Evolutionary conservation across 2,888 invertebrate species (phyloP).

Genomic region (Lamellibrachia columna): DNA sequence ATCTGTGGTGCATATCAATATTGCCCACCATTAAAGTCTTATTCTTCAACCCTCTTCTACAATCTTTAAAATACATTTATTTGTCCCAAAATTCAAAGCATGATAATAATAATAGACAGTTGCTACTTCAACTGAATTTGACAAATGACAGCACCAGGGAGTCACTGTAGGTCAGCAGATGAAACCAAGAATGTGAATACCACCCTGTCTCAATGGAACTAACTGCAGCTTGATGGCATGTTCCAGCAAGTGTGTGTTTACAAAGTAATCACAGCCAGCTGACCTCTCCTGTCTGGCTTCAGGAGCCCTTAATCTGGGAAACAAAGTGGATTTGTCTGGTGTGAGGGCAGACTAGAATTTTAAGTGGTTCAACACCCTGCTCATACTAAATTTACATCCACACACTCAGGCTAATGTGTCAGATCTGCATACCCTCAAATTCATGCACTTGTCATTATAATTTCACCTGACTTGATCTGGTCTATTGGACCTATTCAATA

Average conservation of each 20-base stretch:
- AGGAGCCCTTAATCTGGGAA: background rate
- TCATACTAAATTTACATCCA: background rate
- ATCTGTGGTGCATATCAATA: too few species aligned
- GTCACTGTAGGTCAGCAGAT: background rate
- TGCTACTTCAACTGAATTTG: background rate
- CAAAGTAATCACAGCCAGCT: background rate
- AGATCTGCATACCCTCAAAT: background rate
- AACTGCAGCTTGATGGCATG: background rate
- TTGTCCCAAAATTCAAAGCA: background rate
- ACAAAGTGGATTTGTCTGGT: background rate
- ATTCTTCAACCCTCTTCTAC: too few species aligned
- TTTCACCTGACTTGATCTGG: slow-evolving; percentile 7
- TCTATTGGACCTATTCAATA: slow-evolving; percentile 9
- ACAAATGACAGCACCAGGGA: background rate
- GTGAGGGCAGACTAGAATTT: background rate
- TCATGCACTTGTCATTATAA: background rate
- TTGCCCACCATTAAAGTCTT: too few species aligned
- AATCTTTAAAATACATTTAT: background rate
- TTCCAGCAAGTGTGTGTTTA: background rate
- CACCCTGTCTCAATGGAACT: background rate
- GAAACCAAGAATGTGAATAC: slow-evolving; percentile 10
- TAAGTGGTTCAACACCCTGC: background rate
- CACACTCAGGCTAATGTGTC: background rate
- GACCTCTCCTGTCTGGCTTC: background rate
- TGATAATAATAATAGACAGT: background rate